Evolutionary conservation across 2,888 invertebrate species (phyloP), one percentile per base, ranked within the genome.

Genomic region (Griposia aprilina): DNA sequence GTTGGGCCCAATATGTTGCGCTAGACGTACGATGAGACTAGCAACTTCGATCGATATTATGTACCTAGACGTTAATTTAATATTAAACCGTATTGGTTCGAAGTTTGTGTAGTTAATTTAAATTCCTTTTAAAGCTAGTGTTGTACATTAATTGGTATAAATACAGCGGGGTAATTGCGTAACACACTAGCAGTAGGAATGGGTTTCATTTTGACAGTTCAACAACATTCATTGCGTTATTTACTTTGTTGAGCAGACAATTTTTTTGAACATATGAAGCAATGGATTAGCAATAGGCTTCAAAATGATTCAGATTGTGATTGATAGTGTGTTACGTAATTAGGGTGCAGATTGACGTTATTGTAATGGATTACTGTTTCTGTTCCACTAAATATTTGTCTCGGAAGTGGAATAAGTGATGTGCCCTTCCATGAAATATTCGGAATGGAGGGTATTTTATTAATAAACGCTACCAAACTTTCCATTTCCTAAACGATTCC

Each of bases 71-170:
- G 83, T 80, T 79, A 55, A 70, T 84, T 6, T 41, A 41, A 80
- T 36, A 36, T 70, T 70, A 30, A 67, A 85, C 63, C 15, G 13
- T 70, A 69, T 76, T 52, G 65, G 74, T 66, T 74, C 30, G 57
- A 26, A 59, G 45, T 70, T 71, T 85, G 75, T 81, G 59, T 59
- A 67, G 73, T 23, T 86, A 77, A 83, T 83, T 86, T 82, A 76
- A 83, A 86, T 85, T 85, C 83, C 78, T 74, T 85, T 86, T 74
- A 59, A 23, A 48, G 52, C 65, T 48, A 60, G 77, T 82, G 83
- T 83, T 63, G 26, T 72, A 52, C 60, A 55, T 69, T 17, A 65
- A 76, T 52, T 76, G 50, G 68, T 62, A 45, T 52, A 66, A 26
- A 59, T 67, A 57, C 66, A 36, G 30, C 30, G 30, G 30, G 30